Evolutionary conservation across 1,140 invertebrate species (phyloP).

Genomic region (Acromyrmex heyeri): DNA sequence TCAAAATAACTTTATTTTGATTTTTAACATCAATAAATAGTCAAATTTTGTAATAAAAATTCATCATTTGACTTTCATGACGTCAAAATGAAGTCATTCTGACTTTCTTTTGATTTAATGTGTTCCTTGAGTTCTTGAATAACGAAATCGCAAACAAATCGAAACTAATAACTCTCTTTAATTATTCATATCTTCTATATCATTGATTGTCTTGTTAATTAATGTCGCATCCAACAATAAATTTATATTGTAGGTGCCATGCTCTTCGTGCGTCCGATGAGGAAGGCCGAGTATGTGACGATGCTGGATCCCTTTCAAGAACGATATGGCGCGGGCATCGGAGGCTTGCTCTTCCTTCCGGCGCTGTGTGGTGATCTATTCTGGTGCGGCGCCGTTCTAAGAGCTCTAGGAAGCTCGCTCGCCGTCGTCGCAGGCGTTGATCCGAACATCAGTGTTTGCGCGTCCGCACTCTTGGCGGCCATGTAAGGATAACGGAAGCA

Average conservation of each 20-base stretch:
- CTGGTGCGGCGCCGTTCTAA: constrained; percentile 92
- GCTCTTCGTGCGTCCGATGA: constrained; percentile 93
- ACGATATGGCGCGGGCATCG: constrained; percentile 92
- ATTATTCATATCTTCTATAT: neutral
- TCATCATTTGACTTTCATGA: no score
- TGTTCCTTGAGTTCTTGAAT: neutral
- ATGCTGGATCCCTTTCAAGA: constrained; percentile 95
- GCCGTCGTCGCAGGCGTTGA: constrained; percentile 83
- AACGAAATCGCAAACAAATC: neutral
- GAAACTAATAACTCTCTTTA: neutral
- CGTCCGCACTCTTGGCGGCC: constrained; percentile 80
- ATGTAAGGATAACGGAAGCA: constrained; percentile 76
- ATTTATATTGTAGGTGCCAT: constrained; percentile 88
- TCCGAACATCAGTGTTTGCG: constrained; percentile 81
- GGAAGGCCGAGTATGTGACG: constrained; percentile 93
- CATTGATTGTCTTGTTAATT: neutral
- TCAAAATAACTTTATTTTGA: no score
- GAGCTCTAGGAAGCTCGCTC: constrained; percentile 89
- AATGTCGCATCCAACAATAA: neutral
- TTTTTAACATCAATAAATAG: no score
- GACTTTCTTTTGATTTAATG: no score
- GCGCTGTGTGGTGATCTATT: constrained; percentile 94
- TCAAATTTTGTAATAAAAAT: no score
- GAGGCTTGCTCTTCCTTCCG: constrained; percentile 93
- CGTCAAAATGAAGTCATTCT: no score